Evolutionary conservation across 2,113 vertebrate species (phyloP).

Genomic region (Eurystomus gularis): DNA sequence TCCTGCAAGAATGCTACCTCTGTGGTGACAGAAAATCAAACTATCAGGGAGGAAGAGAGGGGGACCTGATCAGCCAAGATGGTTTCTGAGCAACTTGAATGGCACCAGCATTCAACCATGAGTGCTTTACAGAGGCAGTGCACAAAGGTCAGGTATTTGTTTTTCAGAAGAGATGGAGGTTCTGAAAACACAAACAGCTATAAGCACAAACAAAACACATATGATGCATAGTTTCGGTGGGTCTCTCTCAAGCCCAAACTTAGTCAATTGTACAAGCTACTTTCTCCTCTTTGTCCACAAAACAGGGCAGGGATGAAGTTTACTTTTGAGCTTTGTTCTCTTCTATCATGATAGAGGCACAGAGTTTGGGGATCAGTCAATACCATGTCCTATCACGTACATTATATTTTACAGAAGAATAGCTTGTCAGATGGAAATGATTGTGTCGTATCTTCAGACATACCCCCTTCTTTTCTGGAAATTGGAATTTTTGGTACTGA

Average conservation of each 20-base stretch:
- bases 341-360: not conserved
- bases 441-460: not conserved
- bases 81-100: not conserved
- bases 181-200: slow-evolving; percentile 59
- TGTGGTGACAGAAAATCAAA: not conserved
- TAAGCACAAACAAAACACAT: not conserved
- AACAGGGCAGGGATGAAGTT: not conserved
- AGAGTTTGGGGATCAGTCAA: not conserved
- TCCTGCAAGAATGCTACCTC: not conserved
- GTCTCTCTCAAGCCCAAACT: not conserved
- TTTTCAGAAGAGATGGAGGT: slow-evolving; percentile 40
- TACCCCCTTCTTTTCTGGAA: not conserved
- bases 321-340: not conserved
- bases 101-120: slow-evolving; percentile 42
- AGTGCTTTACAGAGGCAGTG: not conserved
- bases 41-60: not conserved
- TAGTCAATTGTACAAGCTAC: not conserved
- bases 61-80: not conserved
- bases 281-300: not conserved
- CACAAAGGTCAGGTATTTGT: slow-evolving; percentile 37
- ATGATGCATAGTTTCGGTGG: not conserved
- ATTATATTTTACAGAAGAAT: not conserved
- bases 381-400: not conserved
- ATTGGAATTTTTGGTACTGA: not conserved
- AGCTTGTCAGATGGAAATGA: not conserved